Conservation (phyloP, 1,140 invertebrate species). For the Gryon sp. region DNA sequence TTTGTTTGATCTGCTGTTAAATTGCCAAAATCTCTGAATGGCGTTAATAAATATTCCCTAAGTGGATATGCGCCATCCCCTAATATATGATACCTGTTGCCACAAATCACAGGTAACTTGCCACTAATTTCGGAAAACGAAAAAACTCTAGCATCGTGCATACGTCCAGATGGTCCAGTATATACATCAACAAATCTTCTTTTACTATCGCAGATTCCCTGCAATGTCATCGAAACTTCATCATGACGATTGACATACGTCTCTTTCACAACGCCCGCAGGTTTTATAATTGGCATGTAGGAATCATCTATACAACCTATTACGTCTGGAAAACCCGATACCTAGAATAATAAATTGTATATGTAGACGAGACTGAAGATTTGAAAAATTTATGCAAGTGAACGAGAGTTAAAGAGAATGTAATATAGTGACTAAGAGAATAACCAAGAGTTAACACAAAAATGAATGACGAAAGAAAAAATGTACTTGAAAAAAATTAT, state of each 20-base stretch:
- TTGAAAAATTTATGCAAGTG: no score
- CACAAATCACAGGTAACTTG: conserved; percentile 8
- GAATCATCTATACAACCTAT: conserved; percentile 64
- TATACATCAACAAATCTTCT: conserved; percentile 65
- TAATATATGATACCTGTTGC: conserved; percentile 55
- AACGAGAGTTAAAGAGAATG: no score
- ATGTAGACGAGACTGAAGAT: no score
- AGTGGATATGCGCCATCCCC: conserved; percentile 72
- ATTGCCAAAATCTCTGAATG: conserved; percentile 67
- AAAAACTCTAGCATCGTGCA: conserved; percentile 63
- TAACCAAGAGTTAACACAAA: no score
- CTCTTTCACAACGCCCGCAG: conserved; percentile 49
- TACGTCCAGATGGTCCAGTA: conserved; percentile 59
- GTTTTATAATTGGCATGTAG: conserved; percentile 58
- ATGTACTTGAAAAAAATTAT: neutral
- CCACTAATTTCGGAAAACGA: conserved; percentile 42
- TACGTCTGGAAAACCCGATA: conserved; percentile 10
- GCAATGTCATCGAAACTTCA: conserved; percentile 60
- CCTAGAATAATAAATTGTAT: neutral
- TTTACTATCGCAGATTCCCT: conserved; percentile 63
- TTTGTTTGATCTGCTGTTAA: conserved; percentile 57
- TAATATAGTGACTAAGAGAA: no score
- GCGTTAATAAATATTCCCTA: conserved; percentile 62
- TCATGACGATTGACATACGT: conserved; percentile 67
- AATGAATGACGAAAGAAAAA: no score